A percentile compares a stretch with the other conserved stretches of the same genome.
phyloP scores from a whole-genome alignment of 2,113 vertebrate genomes.

The Ailurus styani region DNA sequence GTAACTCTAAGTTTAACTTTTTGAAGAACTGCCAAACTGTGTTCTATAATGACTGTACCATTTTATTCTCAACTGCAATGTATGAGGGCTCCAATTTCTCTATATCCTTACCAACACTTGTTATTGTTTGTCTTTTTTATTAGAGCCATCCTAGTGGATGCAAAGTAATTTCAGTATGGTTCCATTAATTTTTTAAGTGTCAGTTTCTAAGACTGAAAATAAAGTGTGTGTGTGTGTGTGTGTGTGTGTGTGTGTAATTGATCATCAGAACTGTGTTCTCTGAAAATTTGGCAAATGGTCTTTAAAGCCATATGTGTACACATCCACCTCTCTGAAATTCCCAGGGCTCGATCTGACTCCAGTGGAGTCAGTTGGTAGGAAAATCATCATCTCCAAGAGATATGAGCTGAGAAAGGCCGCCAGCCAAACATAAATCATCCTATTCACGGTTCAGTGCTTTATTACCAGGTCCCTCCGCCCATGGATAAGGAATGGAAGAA shows the following conservation, averaged over 20 bases:
- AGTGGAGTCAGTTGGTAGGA: constrained; percentile 28
- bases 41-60: background rate
- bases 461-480: constrained; percentile 39
- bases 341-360: background rate
- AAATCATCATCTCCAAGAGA: constrained; percentile 54
- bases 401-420: constrained; percentile 31
- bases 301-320: background rate
- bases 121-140: background rate
- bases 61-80: background rate
- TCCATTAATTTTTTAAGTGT: background rate
- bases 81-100: background rate
- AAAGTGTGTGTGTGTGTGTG: too few relatives aligned
- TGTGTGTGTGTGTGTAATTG: background rate
- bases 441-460: constrained; percentile 29
- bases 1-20: background rate
- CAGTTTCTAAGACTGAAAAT: background rate
- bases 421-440: constrained; percentile 53
- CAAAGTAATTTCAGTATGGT: background rate
- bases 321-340: background rate
- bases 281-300: background rate
- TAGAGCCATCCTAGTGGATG: background rate
- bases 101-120: background rate
- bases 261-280: background rate
- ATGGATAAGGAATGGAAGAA: constrained; percentile 36
- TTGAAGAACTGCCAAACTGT: background rate